phyloP scores from a whole-genome alignment of 2,797 vertebrate genomes.

The Malurus leucopterus region DNA sequence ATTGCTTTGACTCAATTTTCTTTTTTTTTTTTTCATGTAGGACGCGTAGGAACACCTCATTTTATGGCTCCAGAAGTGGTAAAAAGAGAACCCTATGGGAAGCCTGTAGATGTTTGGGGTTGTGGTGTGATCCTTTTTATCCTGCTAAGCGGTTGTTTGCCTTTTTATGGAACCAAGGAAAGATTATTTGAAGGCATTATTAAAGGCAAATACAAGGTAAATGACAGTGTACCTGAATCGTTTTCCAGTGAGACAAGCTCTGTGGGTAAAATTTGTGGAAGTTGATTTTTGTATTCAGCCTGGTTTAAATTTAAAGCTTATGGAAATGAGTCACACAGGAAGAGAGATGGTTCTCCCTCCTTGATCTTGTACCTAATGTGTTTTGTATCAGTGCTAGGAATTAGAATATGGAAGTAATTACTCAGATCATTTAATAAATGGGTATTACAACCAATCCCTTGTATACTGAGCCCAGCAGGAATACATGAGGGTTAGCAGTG shows the following conservation, averaged over 20 bases:
- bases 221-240: neutral
- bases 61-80: conserved; percentile 99
- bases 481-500: neutral
- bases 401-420: neutral
- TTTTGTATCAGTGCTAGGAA: neutral
- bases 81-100: conserved; percentile 96
- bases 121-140: conserved; percentile 98
- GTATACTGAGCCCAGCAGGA: neutral
- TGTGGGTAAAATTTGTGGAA: conserved; percentile 1
- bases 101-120: conserved; percentile 97
- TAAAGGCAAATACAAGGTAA: conserved; percentile 97
- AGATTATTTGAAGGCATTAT: conserved; percentile 96
- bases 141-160: conserved; percentile 93
- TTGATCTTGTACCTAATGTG: neutral
- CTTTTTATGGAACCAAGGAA: conserved; percentile 97
- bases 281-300: conserved; percentile 2
- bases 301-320: neutral
- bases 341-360: neutral
- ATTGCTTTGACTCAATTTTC: neutral
- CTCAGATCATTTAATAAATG: neutral
- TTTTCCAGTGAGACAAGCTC: conserved; percentile 4
- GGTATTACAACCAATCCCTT: neutral
- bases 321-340: neutral
- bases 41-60: conserved; percentile 94
- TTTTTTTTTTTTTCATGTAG: conserved; percentile 66